phyloP scores from a whole-genome alignment of 2,797 vertebrate species.

The Graptemys geographica region DNA sequence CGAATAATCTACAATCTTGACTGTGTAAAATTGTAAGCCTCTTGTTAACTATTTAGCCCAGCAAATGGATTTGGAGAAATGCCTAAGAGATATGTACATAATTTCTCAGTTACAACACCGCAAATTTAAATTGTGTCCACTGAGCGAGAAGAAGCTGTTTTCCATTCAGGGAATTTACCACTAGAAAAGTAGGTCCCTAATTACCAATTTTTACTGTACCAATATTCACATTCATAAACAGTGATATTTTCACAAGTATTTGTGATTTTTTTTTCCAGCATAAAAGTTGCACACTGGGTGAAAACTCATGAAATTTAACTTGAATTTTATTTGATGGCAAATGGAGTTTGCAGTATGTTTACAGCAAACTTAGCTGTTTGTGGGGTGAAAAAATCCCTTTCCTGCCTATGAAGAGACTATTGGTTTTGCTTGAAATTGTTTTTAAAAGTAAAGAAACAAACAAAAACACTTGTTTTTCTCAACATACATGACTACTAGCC shows the following conservation, averaged over 20 bases:
- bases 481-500: rapidly evolving
- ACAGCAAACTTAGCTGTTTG: not conserved
- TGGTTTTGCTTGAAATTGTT: not conserved
- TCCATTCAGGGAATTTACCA: not conserved
- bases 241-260: not conserved
- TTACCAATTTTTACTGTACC: not conserved
- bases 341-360: not conserved
- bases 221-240: not conserved
- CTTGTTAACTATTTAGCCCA: not conserved
- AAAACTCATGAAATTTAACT: not conserved
- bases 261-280: not conserved
- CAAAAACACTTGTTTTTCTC: not conserved
- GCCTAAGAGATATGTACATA: not conserved
- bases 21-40: not conserved
- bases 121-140: not conserved
- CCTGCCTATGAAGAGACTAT: not conserved
- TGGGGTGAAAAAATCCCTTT: not conserved
- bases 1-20: not conserved
- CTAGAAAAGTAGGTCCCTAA: not conserved
- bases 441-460: not conserved
- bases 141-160: not conserved
- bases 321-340: not conserved
- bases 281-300: not conserved
- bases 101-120: not conserved
- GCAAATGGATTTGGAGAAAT: rapidly evolving